These are phyloP conservation scores for Neoscelio sp. DNA, from an alignment of 2,888 invertebrate species.

Conservation along the genomic window DNA sequence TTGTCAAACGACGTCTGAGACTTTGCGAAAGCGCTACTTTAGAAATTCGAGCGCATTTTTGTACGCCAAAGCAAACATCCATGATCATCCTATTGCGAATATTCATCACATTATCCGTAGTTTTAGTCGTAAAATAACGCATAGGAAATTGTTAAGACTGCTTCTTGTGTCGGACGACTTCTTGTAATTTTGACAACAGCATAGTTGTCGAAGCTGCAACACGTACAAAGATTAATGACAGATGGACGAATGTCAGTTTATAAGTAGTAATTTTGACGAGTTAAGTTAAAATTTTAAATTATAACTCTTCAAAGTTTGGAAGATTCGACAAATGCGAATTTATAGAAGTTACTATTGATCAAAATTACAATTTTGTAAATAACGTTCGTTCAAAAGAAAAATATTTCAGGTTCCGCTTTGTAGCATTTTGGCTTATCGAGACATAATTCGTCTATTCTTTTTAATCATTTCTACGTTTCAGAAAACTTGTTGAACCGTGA, in stretches of 20 bases:
- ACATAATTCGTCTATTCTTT: too few relatives aligned
- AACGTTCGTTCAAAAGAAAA: too few relatives aligned
- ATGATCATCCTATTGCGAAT: too few relatives aligned
- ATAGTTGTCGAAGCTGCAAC: conserved; percentile 22
- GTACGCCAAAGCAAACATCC: conserved; percentile 33
- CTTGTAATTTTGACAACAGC: conserved; percentile 15
- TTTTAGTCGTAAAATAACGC: conserved; percentile 5
- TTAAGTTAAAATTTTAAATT: background rate
- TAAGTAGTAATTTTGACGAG: background rate
- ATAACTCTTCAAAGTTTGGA: background rate
- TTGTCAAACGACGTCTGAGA: conserved; percentile 3
- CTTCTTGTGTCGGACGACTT: conserved; percentile 4
- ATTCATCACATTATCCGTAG: too few relatives aligned
- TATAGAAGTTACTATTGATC: too few relatives aligned
- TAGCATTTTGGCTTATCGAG: background rate
- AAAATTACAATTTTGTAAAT: too few relatives aligned
- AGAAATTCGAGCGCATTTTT: conserved; percentile 32
- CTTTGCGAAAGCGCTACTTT: conserved; percentile 4
- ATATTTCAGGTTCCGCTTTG: background rate
- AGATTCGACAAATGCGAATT: too few relatives aligned
- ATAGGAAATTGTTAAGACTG: conserved; percentile 47
- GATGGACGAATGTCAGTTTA: background rate
- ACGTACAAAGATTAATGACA: conserved; percentile 11
- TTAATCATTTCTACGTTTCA: conserved; percentile 43
- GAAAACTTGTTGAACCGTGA: conserved; percentile 27